Percentiles rank a stretch among this genome's conserved stretches.
phyloP scores from a whole-genome alignment of 2,113 vertebrate species.

The Ploceus nigricollis region DNA sequence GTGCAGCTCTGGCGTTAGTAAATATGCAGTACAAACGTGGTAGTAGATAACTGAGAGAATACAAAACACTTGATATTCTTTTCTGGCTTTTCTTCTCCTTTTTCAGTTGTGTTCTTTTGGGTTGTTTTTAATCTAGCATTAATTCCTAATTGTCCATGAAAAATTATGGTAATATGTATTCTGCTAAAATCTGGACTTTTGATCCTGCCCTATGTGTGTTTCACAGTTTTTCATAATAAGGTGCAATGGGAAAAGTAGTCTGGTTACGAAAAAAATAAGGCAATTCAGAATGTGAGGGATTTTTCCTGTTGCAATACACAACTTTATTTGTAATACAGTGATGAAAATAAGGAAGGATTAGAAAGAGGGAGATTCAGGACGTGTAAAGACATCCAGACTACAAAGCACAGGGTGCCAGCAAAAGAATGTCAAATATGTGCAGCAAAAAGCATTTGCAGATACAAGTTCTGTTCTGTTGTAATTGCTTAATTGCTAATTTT shows the following conservation, averaged over 20 bases:
- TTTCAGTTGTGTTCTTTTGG: neutral
- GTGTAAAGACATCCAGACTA: neutral
- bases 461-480: neutral
- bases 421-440: constrained; percentile 13
- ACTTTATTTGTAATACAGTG: neutral
- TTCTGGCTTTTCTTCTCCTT: neutral
- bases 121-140: neutral
- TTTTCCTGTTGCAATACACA: neutral
- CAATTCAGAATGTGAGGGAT: neutral
- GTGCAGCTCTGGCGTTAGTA: constrained; percentile 41
- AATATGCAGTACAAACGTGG: constrained; percentile 41
- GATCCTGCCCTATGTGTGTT: neutral
- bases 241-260: neutral
- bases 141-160: neutral
- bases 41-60: constrained; percentile 46
- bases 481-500: constrained; percentile 15
- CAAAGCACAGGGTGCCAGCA: neutral
- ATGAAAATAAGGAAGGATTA: constrained; percentile 16
- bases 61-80: neutral
- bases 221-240: neutral
- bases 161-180: neutral
- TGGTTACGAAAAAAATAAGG: neutral
- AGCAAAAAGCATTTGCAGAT: constrained; percentile 8
- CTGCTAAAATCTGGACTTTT: neutral
- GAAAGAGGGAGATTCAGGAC: neutral